Base-by-base conservation (phyloP, 2,888 invertebrate genomes). In the Phengaris arion region DNA sequence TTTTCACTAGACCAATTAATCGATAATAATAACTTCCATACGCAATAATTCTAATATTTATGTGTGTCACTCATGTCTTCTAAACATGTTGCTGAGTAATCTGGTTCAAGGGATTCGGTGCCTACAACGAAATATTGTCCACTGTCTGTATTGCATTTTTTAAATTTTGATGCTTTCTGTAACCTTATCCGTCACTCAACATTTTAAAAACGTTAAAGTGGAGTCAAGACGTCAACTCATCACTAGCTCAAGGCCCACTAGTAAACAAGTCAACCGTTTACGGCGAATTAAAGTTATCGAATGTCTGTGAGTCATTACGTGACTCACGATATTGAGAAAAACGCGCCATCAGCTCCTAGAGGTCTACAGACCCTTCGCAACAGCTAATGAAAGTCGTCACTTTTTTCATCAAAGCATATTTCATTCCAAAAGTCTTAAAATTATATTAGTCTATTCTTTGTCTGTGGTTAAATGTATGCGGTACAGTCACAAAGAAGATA, bases 241-340 rank as follows among this genome's bases (percentile, higher is more conserved):
- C 46, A 82, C 82, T 82, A 82, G 79, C 80, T 82, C 87, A 89
- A 88, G 87, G 86, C 80, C 83, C 84, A 81, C 82, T 79, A 80
- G 77, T 76, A 75, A 75, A 77, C 77, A 75, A 79, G 76, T 79
- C 76, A 64, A 77, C 75, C 77, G 69, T 75, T 75, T 79, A 77
- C 76, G 76, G 52, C 74, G 74, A 76, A 69, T 55, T 46, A n/a
- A 52, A 59, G 59, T 70, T 55, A 77, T 74, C 79, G 79, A 77
- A 81, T 76, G 76, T 76, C 75, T 68, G 55, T 83, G 81, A 85
- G 79, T 86, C 82, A 85, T 79, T 15, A 46, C 76, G 79, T 86
- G 87, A 87, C 77, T 87, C 87, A 87, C 79, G 76, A 79, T 55
- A 54, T 78, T 72, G 77, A 82, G 83, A 84, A 87, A 85, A 85